phyloP scores from a whole-genome alignment of 2,888 invertebrate species.

The Drosophila multiciliata region DNA sequence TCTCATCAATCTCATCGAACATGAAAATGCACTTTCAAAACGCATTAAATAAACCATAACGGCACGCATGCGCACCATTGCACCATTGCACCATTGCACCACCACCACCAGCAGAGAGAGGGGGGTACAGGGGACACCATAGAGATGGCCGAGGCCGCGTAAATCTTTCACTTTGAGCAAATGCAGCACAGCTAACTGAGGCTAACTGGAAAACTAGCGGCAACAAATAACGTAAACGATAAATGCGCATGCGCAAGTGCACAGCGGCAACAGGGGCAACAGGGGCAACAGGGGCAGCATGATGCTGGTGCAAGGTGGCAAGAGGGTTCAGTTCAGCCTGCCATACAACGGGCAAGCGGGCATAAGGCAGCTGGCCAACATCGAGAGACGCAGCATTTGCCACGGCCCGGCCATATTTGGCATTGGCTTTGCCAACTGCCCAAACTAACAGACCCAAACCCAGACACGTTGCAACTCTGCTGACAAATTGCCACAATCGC shows the following conservation, averaged over 20 bases:
- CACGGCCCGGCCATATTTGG: conserved; percentile 73
- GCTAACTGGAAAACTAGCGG: conserved; percentile 81
- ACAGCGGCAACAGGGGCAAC: conserved; percentile 30
- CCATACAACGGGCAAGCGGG: conserved; percentile 20
- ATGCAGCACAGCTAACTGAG: conserved; percentile 77
- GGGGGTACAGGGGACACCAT: conserved; percentile 2
- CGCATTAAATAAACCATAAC: conserved; percentile 84
- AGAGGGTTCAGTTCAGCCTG: conserved; percentile 4
- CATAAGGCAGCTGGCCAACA: conserved; percentile 45
- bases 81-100: conserved; percentile 22
- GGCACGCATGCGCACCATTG: conserved; percentile 78
- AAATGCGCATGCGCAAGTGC: conserved; percentile 81
- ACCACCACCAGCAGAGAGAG: conserved; percentile 23
- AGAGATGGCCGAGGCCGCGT: conserved; percentile 71
- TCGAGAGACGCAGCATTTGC: conserved; percentile 52
- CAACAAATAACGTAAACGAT: conserved; percentile 80
- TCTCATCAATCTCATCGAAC: conserved; percentile 83
- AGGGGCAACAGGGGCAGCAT: conserved; percentile 7
- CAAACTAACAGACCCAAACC: conserved; percentile 62
- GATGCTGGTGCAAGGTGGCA: conserved; percentile 7
- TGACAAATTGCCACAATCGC: conserved; percentile 69
- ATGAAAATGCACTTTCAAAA: conserved; percentile 84
- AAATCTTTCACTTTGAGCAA: conserved; percentile 80
- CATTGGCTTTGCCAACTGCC: conserved; percentile 76
- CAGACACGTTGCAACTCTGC: conserved; percentile 70